Conservation (phyloP, 2,888 invertebrate species). For the Anoncus sp. region DNA sequence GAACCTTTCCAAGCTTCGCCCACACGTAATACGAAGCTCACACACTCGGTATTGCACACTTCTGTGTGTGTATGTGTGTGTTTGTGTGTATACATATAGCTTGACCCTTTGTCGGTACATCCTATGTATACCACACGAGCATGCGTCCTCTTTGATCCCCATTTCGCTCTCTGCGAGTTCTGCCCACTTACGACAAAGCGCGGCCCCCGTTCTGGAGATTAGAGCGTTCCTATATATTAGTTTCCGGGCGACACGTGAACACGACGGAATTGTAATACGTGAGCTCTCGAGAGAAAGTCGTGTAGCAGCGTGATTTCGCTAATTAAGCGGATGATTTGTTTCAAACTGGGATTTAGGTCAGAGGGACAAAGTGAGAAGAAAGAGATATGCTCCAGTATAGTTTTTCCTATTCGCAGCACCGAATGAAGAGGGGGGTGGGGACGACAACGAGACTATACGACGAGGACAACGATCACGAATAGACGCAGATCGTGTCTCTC, state of each 20-base stretch:
- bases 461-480: no score
- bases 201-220: slow-evolving; percentile 60
- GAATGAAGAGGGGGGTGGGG: no score
- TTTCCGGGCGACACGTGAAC: slow-evolving; percentile 46
- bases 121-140: slow-evolving; percentile 37
- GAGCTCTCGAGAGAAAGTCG: slow-evolving; percentile 34
- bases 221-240: slow-evolving; percentile 47
- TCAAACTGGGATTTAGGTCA: slow-evolving; percentile 2
- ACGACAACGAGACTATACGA: no score
- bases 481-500: no score
- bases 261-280: slow-evolving; percentile 54
- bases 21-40: slow-evolving; percentile 19
- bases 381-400: no score
- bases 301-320: slow-evolving; percentile 37
- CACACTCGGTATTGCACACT: slow-evolving; percentile 15
- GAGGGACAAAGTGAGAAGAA: background rate
- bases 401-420: no score
- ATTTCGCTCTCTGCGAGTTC: slow-evolving; percentile 69
- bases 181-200: slow-evolving; percentile 72
- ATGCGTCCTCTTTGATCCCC: slow-evolving; percentile 71
- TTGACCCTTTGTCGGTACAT: slow-evolving; percentile 45
- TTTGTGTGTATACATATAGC: slow-evolving; percentile 27
- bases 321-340: slow-evolving; percentile 57
- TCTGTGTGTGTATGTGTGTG: background rate
- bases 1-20: slow-evolving; percentile 66